A percentile compares a stretch with the other conserved stretches of the same genome.
Evolutionary conservation across 2,797 vertebrate genomes (phyloP).

Genomic region (Alca torda): DNA sequence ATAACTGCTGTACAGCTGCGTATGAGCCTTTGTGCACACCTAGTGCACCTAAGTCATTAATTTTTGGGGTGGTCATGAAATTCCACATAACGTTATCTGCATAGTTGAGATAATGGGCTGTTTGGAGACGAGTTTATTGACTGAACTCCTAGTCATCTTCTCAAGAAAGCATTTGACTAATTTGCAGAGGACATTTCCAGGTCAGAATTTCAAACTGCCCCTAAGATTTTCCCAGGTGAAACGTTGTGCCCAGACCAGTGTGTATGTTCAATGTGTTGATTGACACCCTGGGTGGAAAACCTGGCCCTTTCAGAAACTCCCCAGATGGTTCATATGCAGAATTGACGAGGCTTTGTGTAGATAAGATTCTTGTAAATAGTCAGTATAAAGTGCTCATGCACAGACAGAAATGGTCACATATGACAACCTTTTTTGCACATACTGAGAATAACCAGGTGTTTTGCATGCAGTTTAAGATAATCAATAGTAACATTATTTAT

Average conservation of each 20-base stretch:
- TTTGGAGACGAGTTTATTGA: background rate
- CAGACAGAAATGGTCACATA: background rate
- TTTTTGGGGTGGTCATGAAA: background rate
- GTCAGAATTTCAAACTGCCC: background rate
- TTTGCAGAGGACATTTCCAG: background rate
- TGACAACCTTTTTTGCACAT: background rate
- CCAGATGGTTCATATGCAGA: background rate
- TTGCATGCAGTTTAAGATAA: background rate
- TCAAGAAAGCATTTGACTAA: background rate
- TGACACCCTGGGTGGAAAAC: background rate
- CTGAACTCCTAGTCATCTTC: background rate
- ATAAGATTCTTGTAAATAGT: background rate
- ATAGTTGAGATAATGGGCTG: background rate
- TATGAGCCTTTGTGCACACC: background rate
- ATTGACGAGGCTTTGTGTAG: background rate
- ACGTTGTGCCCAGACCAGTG: fast-evolving
- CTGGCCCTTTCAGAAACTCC: background rate
- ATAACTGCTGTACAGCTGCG: background rate
- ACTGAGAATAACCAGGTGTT: background rate
- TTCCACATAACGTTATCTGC: background rate
- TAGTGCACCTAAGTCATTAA: background rate
- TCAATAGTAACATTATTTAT: background rate
- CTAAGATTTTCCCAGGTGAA: background rate
- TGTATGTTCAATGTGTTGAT: background rate
- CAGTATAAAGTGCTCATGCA: background rate